Percentiles rank a stretch among this genome's conserved stretches.
Evolutionary conservation across 2,113 vertebrate species (phyloP).

Genomic region (Alaudala cheleensis): DNA sequence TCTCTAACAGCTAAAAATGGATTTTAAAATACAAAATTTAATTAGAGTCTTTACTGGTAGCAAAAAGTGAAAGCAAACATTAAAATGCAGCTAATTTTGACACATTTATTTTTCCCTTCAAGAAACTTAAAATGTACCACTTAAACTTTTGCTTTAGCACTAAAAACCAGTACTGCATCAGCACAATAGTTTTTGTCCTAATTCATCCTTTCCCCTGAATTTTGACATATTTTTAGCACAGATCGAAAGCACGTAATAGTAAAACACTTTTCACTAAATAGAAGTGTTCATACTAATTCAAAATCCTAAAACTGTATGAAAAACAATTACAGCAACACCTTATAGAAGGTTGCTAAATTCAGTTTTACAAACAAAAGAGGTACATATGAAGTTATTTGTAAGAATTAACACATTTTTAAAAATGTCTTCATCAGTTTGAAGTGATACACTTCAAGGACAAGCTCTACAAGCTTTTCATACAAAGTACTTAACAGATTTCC

Average conservation of each 20-base stretch:
- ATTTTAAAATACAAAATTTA: background rate
- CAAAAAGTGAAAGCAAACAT: background rate
- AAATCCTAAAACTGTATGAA: background rate
- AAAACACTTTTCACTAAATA: background rate
- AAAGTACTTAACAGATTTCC: background rate
- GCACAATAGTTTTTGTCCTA: background rate
- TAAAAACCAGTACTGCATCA: background rate
- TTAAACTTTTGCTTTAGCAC: background rate
- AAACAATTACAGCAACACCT: background rate
- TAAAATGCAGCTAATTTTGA: background rate
- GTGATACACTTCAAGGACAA: background rate
- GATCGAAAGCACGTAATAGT: background rate
- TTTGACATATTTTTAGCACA: background rate
- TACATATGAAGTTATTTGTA: background rate
- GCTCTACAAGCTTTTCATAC: background rate
- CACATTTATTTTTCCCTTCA: background rate
- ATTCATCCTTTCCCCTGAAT: background rate
- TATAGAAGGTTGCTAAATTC: background rate
- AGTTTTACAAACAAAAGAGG: background rate
- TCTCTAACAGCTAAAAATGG: conserved; percentile 86
- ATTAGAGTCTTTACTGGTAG: background rate
- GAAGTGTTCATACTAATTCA: background rate
- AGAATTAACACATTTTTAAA: background rate
- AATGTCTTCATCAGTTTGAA: background rate
- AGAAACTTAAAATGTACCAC: background rate